A percentile compares a stretch with the other conserved stretches of the same genome.
phyloP scores from a whole-genome alignment of 2,797 vertebrate species.

The Platalea minor region DNA sequence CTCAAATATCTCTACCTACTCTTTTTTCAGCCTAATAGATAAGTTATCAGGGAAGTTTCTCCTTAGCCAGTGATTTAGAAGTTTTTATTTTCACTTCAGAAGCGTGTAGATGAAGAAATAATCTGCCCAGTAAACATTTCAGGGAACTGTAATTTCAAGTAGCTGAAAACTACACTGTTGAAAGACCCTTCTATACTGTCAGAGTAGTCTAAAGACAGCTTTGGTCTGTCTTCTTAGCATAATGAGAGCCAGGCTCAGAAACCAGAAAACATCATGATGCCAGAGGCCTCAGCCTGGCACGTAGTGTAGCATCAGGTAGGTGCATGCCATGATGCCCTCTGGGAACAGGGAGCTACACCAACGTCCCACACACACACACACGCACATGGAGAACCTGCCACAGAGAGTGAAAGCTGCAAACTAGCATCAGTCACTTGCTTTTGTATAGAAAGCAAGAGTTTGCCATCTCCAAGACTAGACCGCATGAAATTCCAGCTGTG shows the following conservation, averaged over 20 bases:
- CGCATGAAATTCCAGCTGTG: background rate
- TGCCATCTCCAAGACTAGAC: background rate
- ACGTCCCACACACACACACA: background rate
- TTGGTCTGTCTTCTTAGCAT: background rate
- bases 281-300: background rate
- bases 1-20: background rate
- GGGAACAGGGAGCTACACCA: background rate
- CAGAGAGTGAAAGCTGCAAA: background rate
- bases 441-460: background rate
- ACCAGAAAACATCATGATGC: background rate
- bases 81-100: background rate
- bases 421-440: background rate
- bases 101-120: background rate
- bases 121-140: background rate
- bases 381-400: fast-evolving
- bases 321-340: fast-evolving
- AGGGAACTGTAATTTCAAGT: background rate
- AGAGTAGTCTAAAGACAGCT: background rate
- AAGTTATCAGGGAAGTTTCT: background rate
- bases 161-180: background rate
- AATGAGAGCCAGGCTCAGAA: background rate
- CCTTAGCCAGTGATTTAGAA: background rate
- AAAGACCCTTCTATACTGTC: background rate
- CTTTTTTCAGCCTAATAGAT: background rate
- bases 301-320: background rate